phyloP scores from a whole-genome alignment of 2,797 vertebrate genomes.

The Eurystomus glaucurus region DNA sequence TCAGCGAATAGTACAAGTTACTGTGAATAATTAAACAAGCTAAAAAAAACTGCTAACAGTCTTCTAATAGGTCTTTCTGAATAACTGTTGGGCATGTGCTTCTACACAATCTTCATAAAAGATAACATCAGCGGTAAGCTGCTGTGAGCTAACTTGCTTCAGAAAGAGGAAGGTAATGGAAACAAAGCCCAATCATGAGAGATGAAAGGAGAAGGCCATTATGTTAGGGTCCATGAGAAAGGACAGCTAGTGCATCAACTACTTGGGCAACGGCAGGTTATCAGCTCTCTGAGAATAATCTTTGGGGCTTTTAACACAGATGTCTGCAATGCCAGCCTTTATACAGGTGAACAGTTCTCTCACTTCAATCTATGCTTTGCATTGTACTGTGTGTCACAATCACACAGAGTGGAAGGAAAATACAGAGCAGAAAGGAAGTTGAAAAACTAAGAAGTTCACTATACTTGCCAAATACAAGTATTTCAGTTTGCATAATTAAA shows the following conservation, averaged over 20 bases:
- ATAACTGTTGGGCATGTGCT: neutral
- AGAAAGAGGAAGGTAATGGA: neutral
- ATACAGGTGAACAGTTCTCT: rapidly evolving
- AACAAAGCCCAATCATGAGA: neutral
- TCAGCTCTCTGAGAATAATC: neutral
- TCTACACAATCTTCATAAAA: neutral
- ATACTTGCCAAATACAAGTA: neutral
- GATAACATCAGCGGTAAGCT: neutral
- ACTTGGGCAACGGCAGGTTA: neutral
- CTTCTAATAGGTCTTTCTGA: neutral
- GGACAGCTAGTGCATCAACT: neutral
- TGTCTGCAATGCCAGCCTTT: neutral
- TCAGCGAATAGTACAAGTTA: neutral
- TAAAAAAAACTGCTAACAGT: neutral
- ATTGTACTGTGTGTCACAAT: neutral
- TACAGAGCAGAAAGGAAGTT: neutral
- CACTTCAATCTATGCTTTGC: neutral
- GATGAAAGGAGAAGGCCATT: neutral
- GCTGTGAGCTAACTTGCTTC: neutral
- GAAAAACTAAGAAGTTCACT: neutral
- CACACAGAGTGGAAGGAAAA: neutral
- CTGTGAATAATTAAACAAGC: neutral
- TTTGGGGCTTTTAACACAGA: neutral
- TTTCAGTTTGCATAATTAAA: neutral
- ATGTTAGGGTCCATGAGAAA: neutral